These are phyloP conservation scores for Sebastes baramenuke DNA, from an alignment of 2,797 vertebrate genomes.

Conservation along the genomic window DNA sequence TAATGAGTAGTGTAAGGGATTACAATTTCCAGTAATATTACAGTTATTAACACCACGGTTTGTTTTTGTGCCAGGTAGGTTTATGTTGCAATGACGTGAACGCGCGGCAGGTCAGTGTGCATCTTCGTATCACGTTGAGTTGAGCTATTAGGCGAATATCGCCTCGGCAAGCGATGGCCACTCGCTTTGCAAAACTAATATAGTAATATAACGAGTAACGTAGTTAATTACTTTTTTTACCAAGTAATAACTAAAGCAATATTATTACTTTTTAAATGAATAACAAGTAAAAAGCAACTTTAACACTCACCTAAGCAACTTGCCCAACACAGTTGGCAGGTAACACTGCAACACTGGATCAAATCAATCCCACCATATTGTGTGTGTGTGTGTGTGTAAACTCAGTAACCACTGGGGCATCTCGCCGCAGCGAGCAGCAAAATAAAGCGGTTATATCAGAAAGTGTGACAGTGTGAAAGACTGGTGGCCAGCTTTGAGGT, in stretches of 20 bases:
- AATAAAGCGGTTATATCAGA: slow-evolving; percentile 62
- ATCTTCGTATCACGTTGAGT: neutral
- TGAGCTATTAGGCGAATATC: neutral
- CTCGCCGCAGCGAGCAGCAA: slow-evolving; percentile 17
- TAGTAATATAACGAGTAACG: neutral
- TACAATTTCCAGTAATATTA: neutral
- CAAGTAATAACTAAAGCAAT: too few relatives aligned
- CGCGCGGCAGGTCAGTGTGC: neutral
- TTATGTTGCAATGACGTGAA: too few relatives aligned
- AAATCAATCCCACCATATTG: neutral
- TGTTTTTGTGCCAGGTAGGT: neutral
- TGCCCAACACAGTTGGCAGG: neutral
- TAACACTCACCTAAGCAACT: too few relatives aligned
- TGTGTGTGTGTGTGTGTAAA: neutral
- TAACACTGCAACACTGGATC: neutral
- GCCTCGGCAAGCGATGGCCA: neutral
- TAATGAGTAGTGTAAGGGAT: too few relatives aligned
- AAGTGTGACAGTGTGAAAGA: slow-evolving; percentile 59
- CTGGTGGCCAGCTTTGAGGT: slow-evolving; percentile 61
- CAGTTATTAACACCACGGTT: neutral
- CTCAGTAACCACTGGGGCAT: slow-evolving; percentile 8
- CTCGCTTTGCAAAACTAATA: neutral
- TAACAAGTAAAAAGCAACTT: too few relatives aligned
- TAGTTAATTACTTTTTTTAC: too few relatives aligned
- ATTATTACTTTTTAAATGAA: too few relatives aligned